Evolutionary conservation across 2,113 vertebrate genomes (phyloP).

Genomic region (Rhineura floridana): DNA sequence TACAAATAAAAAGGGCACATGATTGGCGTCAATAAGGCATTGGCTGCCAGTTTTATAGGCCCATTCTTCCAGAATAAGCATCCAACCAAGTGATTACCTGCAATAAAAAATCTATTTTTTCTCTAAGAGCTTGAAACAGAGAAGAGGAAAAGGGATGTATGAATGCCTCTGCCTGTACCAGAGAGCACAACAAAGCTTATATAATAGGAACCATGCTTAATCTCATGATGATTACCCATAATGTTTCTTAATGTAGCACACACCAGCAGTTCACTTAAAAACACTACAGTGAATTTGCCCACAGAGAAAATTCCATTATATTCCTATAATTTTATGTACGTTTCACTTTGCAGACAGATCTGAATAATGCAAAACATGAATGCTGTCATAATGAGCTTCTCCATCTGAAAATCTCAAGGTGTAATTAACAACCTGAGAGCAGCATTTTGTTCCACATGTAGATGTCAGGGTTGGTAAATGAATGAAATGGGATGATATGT

Average conservation of each 20-base stretch:
- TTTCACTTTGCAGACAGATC: background rate
- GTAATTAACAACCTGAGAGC: background rate
- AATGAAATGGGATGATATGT: background rate
- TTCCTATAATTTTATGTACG: background rate
- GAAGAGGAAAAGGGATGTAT: background rate
- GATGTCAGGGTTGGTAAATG: background rate
- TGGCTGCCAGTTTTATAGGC: background rate
- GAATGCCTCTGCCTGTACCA: background rate
- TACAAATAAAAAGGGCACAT: background rate
- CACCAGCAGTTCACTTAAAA: background rate
- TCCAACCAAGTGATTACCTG: background rate
- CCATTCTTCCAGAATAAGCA: conserved; percentile 11
- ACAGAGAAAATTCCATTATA: background rate
- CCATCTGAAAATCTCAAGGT: background rate
- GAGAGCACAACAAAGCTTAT: background rate
- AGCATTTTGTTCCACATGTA: background rate
- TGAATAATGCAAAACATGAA: background rate
- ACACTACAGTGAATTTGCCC: background rate
- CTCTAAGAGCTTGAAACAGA: background rate
- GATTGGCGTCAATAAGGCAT: background rate
- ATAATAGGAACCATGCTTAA: background rate
- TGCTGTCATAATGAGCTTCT: background rate
- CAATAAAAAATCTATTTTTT: background rate
- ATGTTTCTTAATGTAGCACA: background rate
- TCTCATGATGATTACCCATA: background rate